Evolutionary conservation across 2,113 vertebrate genomes (phyloP).

Genomic region (Centropristis striata): DNA sequence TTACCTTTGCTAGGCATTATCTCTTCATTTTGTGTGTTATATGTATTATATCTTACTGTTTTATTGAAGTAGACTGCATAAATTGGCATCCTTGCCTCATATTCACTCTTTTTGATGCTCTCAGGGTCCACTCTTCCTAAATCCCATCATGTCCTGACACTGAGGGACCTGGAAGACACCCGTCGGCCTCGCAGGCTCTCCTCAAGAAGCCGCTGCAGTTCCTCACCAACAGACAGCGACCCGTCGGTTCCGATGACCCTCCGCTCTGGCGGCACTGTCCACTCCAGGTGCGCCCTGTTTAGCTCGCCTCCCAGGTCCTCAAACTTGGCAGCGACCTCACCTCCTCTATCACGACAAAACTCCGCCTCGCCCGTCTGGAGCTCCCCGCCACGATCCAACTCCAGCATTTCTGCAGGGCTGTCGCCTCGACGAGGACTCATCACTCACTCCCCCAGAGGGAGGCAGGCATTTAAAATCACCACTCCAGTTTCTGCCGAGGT

Average conservation of each 20-base stretch:
- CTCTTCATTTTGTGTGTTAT: not conserved
- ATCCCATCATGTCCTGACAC: slow-evolving; percentile 89
- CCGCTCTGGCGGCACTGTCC: slow-evolving; percentile 76
- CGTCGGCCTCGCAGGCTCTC: slow-evolving; percentile 86
- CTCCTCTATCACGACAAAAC: slow-evolving; percentile 71
- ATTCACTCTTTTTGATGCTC: slow-evolving; percentile 20
- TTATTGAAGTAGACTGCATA: not conserved
- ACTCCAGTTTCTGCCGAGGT: slow-evolving; percentile 80
- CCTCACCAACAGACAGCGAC: slow-evolving; percentile 77
- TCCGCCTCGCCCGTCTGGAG: slow-evolving; percentile 74
- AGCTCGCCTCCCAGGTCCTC: slow-evolving; percentile 74
- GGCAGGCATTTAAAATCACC: slow-evolving; percentile 76
- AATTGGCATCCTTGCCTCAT: not conserved
- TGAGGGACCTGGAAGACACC: slow-evolving; percentile 89
- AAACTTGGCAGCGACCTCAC: slow-evolving; percentile 70
- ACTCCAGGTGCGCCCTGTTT: slow-evolving; percentile 73
- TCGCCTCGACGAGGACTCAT: slow-evolving; percentile 73
- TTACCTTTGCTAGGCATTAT: not conserved
- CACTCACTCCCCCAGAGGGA: slow-evolving; percentile 68
- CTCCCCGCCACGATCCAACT: slow-evolving; percentile 80
- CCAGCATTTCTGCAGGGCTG: slow-evolving; percentile 82
- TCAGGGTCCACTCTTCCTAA: slow-evolving; percentile 69
- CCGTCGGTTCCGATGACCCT: slow-evolving; percentile 78
- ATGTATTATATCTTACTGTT: not conserved
- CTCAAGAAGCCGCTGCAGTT: slow-evolving; percentile 82